phyloP scores from a whole-genome alignment of 2,797 vertebrate genomes.

The Mus caroli region DNA sequence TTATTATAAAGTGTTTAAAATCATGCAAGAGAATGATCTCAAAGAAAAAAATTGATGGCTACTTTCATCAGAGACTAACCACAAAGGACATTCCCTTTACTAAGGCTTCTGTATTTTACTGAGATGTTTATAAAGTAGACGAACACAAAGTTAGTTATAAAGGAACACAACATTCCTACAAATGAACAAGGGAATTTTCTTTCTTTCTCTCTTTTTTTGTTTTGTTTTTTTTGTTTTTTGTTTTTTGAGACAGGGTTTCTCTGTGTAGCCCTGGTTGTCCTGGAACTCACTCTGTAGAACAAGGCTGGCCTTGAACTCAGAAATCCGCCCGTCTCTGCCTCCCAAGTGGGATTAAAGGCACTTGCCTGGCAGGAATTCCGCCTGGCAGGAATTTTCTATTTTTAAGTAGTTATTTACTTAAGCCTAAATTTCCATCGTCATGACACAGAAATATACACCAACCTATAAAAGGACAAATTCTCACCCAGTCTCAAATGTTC shows the following conservation, averaged over 20 bases:
- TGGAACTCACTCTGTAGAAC: no score
- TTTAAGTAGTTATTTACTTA: slow-evolving; percentile 59
- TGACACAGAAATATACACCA: neutral
- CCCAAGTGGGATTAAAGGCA: no score
- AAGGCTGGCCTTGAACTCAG: no score
- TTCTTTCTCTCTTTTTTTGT: no score
- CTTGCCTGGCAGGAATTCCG: neutral
- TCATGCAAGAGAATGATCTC: neutral
- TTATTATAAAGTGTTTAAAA: slow-evolving; percentile 27
- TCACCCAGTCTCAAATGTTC: neutral
- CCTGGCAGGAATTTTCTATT: slow-evolving; percentile 29
- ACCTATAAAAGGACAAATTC: neutral
- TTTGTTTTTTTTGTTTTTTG: no score
- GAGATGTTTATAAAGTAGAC: slow-evolving; percentile 61
- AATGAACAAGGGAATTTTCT: slow-evolving; percentile 61
- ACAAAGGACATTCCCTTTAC: slow-evolving; percentile 22
- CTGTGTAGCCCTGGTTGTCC: no score
- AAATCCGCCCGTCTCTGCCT: no score
- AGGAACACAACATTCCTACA: slow-evolving; percentile 74
- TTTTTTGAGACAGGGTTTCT: no score
- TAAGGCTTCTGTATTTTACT: slow-evolving; percentile 40
- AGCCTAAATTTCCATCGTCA: neutral
- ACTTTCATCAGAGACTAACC: slow-evolving; percentile 42
- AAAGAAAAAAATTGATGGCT: neutral
- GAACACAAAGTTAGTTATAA: slow-evolving; percentile 72